Percentiles rank a stretch among this genome's conserved stretches.
phyloP scores from a whole-genome alignment of 2,888 invertebrate species.

The Drosophila picticornis region DNA sequence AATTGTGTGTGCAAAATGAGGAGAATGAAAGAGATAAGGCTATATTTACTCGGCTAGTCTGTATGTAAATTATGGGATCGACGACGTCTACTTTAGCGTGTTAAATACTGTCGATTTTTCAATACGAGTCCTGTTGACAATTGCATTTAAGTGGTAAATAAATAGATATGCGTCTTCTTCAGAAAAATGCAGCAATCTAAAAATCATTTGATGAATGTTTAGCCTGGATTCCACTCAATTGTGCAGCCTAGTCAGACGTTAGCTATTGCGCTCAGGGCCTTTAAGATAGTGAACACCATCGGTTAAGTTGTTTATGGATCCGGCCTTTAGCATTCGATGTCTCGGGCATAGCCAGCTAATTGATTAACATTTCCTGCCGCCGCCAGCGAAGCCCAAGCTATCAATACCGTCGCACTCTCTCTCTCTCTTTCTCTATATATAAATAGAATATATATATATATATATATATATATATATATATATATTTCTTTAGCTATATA shows the following conservation, averaged over 20 bases:
- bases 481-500: neutral
- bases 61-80: neutral
- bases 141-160: neutral
- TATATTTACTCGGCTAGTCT: neutral
- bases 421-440: neutral
- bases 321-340: conserved; percentile 6
- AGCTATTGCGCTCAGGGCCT: neutral
- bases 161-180: neutral
- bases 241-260: neutral
- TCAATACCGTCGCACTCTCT: neutral
- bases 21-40: neutral
- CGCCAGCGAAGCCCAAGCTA: conserved; percentile 41
- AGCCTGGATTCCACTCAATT: neutral
- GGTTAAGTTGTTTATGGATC: conserved; percentile 13
- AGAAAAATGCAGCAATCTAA: neutral
- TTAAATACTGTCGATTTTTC: neutral
- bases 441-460: neutral
- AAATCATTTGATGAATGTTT: neutral
- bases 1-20: neutral
- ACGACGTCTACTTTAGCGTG: neutral
- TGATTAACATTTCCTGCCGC: conserved; percentile 80
- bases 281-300: neutral
- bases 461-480: neutral
- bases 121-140: neutral
- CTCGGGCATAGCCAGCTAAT: conserved; percentile 56